Evolutionary conservation across 2,113 vertebrate species (phyloP).

Genomic region (Limnothrissa miodon): DNA sequence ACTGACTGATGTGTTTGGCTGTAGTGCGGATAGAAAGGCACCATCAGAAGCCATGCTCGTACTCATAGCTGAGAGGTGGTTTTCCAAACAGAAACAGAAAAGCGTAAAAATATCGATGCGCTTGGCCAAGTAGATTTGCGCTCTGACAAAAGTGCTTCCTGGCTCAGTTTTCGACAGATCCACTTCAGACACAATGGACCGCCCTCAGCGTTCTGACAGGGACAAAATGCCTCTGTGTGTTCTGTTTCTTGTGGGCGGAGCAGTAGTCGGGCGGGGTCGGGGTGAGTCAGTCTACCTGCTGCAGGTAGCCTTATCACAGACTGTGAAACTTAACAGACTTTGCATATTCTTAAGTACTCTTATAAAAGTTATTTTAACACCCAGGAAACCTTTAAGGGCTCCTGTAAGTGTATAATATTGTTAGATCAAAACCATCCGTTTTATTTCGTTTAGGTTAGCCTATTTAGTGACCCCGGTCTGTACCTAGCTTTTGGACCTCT

Average conservation of each 20-base stretch:
- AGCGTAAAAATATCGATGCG: not conserved
- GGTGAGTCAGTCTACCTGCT: not conserved
- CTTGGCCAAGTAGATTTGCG: not conserved
- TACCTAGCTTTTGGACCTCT: too few relatives aligned
- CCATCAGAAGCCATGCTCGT: slow-evolving; percentile 48
- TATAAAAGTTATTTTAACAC: too few relatives aligned
- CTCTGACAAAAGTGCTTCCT: not conserved
- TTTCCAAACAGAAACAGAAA: not conserved
- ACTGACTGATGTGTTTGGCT: slow-evolving; percentile 67
- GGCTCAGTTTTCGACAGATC: not conserved
- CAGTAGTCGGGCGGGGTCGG: not conserved
- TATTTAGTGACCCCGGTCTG: too few relatives aligned
- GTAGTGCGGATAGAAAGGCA: slow-evolving; percentile 64
- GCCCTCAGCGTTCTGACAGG: not conserved
- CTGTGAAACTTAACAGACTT: not conserved
- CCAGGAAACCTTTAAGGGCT: too few relatives aligned
- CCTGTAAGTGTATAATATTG: too few relatives aligned
- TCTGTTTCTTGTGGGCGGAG: not conserved
- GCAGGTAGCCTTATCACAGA: not conserved
- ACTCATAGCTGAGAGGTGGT: slow-evolving; percentile 50
- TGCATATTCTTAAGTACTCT: not conserved
- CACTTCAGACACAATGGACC: not conserved
- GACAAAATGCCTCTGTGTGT: not conserved
- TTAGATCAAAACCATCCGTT: too few relatives aligned
- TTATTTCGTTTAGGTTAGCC: too few relatives aligned